These are phyloP conservation scores for Dendrocincla tyrannina DNA, from an alignment of 2,797 vertebrate genomes.

Conservation along the genomic window DNA sequence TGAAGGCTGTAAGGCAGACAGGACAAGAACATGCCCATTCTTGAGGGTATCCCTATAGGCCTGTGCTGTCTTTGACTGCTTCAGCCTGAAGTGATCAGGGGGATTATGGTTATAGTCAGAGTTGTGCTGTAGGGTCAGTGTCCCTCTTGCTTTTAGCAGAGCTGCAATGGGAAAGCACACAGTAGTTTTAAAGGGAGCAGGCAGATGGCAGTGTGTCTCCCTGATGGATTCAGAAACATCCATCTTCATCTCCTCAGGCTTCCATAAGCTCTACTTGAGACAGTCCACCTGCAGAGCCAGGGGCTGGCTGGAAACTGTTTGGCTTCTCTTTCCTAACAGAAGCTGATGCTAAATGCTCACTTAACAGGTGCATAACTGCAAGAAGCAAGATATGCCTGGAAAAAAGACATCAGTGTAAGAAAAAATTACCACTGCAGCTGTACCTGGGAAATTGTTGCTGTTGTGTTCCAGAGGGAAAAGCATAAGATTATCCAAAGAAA, in stretches of 20 bases:
- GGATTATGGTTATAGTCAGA: fast-evolving
- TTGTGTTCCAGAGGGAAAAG: background rate
- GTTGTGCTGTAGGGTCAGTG: background rate
- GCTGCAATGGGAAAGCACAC: background rate
- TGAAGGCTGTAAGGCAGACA: background rate
- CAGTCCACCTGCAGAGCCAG: background rate
- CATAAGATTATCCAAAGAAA: background rate
- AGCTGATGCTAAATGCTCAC: background rate
- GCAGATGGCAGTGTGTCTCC: constrained; percentile 59
- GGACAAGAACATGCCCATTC: background rate
- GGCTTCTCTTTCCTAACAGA: background rate
- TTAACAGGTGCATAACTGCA: background rate
- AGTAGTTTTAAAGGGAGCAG: constrained; percentile 8
- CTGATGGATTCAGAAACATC: background rate
- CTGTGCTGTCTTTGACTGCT: background rate
- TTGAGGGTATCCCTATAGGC: background rate
- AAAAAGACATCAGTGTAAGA: background rate
- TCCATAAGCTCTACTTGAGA: background rate
- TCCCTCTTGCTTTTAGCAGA: background rate
- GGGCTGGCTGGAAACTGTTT: background rate
- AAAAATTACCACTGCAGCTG: background rate
- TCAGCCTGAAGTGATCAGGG: background rate
- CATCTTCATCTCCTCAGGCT: background rate
- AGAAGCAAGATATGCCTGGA: background rate
- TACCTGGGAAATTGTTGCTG: background rate